Percentiles rank a stretch among this genome's conserved stretches.
These are phyloP conservation scores for Ophion ellenae DNA, from an alignment of 2,888 invertebrate species.

Conservation along the genomic window DNA sequence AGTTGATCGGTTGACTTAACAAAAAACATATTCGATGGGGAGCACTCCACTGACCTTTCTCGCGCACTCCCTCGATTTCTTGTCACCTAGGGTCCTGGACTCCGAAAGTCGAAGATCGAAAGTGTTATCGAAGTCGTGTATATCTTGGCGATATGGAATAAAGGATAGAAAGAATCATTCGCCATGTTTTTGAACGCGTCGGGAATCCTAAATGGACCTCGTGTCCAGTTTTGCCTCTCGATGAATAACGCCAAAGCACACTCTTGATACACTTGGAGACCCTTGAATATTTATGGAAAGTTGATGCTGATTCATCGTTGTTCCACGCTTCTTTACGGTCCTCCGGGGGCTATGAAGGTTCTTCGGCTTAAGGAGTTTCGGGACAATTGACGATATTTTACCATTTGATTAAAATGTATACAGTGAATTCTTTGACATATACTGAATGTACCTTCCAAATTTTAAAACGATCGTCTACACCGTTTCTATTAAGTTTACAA, in stretches of 20 bases:
- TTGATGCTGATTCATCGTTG: conserved; percentile 13
- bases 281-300: conserved; percentile 33
- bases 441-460: too few species aligned
- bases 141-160: conserved; percentile 21
- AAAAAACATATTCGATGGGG: conserved; percentile 55
- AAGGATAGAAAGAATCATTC: conserved; percentile 40
- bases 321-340: background rate
- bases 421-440: too few species aligned
- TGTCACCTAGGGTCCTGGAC: conserved; percentile 18
- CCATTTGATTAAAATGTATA: too few species aligned
- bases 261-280: background rate
- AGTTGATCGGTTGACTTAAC: conserved; percentile 53
- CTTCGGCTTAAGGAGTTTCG: background rate
- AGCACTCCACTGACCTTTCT: conserved; percentile 31
- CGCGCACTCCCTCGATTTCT: background rate
- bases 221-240: conserved; percentile 6
- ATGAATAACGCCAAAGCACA: conserved; percentile 20
- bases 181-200: conserved; percentile 19
- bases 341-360: background rate
- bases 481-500: too few species aligned
- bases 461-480: too few species aligned
- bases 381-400: too few species aligned
- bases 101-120: conserved; percentile 42
- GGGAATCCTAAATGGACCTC: conserved; percentile 43
- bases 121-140: conserved; percentile 41